Conservation (phyloP, 2,113 vertebrate species). For the Gorsachius goisagi region DNA sequence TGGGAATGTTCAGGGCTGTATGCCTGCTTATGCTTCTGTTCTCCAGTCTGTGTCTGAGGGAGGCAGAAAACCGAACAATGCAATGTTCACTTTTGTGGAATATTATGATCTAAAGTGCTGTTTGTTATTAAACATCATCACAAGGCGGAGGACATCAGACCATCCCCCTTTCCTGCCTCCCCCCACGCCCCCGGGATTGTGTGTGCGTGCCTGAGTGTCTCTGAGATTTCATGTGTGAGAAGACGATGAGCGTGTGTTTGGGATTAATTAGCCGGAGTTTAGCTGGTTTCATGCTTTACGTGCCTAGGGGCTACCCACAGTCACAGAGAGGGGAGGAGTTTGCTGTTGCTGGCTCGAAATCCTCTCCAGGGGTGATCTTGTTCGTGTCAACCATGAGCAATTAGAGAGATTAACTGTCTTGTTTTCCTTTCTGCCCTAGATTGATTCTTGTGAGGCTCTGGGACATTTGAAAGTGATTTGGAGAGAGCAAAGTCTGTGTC, state of each 20-base stretch:
- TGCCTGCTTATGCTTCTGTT: not conserved
- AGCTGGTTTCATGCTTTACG: conserved; percentile 52
- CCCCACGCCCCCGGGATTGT: not conserved
- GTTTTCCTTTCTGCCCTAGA: conserved; percentile 64
- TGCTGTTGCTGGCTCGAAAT: conserved; percentile 28
- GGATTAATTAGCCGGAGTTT: conserved; percentile 40
- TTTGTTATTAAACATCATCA: not conserved
- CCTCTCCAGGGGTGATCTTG: conserved; percentile 51
- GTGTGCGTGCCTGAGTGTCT: conserved; percentile 41
- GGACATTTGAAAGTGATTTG: conserved; percentile 62
- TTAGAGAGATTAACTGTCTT: conserved; percentile 60
- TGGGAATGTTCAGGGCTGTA: not conserved
- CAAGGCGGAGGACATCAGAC: not conserved
- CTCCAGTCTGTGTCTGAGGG: not conserved
- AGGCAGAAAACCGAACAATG: not conserved
- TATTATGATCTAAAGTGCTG: not conserved
- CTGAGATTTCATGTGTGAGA: conserved; percentile 22
- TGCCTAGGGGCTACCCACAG: conserved; percentile 53
- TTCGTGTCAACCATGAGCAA: conserved; percentile 52
- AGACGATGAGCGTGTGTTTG: conserved; percentile 6
- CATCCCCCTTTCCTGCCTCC: not conserved
- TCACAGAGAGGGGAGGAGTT: conserved; percentile 43
- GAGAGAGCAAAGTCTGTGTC: conserved; percentile 71
- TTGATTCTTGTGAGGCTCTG: conserved; percentile 52
- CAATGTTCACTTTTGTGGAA: not conserved